Conservation (phyloP, 2,797 vertebrate genomes). For the Jordanella pulchra region DNA sequence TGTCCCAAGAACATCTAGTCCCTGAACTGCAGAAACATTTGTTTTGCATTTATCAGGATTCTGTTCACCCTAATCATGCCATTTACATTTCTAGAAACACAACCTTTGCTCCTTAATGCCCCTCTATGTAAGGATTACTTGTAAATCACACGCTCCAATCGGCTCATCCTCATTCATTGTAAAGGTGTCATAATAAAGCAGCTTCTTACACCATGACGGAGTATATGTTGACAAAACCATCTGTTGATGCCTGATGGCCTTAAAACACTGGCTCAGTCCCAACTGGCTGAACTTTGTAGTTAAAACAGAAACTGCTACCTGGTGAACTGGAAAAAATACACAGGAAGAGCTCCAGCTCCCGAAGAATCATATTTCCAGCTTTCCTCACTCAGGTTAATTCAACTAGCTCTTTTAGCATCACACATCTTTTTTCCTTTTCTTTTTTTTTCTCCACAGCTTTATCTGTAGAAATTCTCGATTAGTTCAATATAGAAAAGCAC, state of each 20-base stretch:
- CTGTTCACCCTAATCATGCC: too few relatives aligned
- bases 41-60: too few relatives aligned
- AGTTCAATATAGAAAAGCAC: slow-evolving; percentile 23
- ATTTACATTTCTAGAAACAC: too few relatives aligned
- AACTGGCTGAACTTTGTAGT: slow-evolving; percentile 36
- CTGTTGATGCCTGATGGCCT: slow-evolving; percentile 15
- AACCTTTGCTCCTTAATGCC: too few relatives aligned
- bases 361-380: slow-evolving; percentile 30
- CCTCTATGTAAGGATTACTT: too few relatives aligned
- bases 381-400: slow-evolving; percentile 21
- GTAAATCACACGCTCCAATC: too few relatives aligned
- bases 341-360: slow-evolving; percentile 43
- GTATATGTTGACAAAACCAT: neutral
- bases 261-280: slow-evolving; percentile 25
- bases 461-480: slow-evolving; percentile 23
- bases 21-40: too few relatives aligned
- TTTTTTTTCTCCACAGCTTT: neutral
- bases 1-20: too few relatives aligned
- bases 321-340: slow-evolving; percentile 57
- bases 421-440: slow-evolving; percentile 10
- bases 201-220: too few relatives aligned
- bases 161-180: too few relatives aligned
- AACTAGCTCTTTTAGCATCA: slow-evolving; percentile 16
- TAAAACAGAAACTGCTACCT: slow-evolving; percentile 50
- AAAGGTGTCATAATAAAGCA: too few relatives aligned